Evolutionary conservation across 1,140 invertebrate species (phyloP), one percentile per base, ranked within the genome.

Genomic region (Drosophila burlai): DNA sequence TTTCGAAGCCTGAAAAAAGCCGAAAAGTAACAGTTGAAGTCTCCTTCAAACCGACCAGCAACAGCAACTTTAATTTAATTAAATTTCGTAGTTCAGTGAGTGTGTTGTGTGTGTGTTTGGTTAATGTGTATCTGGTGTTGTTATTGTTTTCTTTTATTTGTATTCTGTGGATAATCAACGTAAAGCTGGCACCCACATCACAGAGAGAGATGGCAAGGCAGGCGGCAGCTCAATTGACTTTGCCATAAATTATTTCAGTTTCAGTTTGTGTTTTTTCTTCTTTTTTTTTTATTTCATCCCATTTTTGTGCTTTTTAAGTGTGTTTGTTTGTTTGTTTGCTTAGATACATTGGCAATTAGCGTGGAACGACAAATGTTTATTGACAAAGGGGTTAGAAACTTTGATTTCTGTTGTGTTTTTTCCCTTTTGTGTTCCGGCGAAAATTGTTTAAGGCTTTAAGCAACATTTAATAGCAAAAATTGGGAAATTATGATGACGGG

Each of bases 31-130:
- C 21, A 47, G 62, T 45, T 52, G 31, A 60, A 75, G 10, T 52
- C 26, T 50, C 49, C 26, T 31, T 52, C 49, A 61, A 55, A 61
- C 9, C 69, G 67, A 58, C 50, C 79, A 76, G 40, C 71, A 79
- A 50, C 57, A 60, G 62, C 65, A 64, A 62, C 58, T 75, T 87
- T 58, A 83, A 74, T 80, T 89, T 61, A 80, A 87, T 87, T 80
- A 71, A 64, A 64, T 75, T 71, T 78, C 13, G 42, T 43, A 69
- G 63, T 66, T 64, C 42, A 21, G n/a, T 45, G 16, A 50, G 57
- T 36, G 16, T 43, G 26, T 57, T 52, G 62, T 46, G 26, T 36
- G 49, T 42, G 26, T 52, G 50, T 69, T 54, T 26, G 42, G 55
- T 66, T 73, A 69, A 69, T 71, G 55, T 57, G 40, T 43, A 34